Conservation (phyloP, 2,113 vertebrate genomes). For the Serilophus lunatus region DNA sequence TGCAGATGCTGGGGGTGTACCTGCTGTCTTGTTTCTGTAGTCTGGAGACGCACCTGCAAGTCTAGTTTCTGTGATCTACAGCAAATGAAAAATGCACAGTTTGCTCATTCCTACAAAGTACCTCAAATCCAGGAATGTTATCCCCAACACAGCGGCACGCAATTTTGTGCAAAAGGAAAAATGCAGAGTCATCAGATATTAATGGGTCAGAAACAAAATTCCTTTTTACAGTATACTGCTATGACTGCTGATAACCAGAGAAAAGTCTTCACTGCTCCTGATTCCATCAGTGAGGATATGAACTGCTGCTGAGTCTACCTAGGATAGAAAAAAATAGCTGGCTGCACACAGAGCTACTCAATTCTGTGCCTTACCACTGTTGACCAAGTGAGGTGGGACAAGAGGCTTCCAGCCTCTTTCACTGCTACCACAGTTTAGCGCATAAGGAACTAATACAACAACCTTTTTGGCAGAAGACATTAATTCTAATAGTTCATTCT, state of each 20-base stretch:
- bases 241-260: too few species aligned
- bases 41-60: not conserved
- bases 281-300: fast-evolving
- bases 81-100: not conserved
- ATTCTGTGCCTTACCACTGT: fast-evolving
- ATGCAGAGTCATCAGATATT: fast-evolving
- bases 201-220: not conserved
- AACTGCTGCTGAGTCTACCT: fast-evolving
- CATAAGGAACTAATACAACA: not conserved
- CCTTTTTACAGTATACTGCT: not conserved
- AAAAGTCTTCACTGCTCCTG: not conserved
- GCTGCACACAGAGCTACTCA: not conserved
- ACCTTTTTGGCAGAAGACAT: not conserved
- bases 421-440: not conserved
- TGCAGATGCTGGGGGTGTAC: not conserved
- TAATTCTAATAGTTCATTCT: not conserved
- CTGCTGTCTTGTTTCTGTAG: not conserved
- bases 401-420: not conserved
- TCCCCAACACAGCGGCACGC: fast-evolving
- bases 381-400: not conserved
- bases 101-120: not conserved
- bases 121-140: not conserved
- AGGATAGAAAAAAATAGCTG: not conserved
- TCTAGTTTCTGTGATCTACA: not conserved
- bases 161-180: fast-evolving